phyloP scores from a whole-genome alignment of 2,113 vertebrate species.

The Sus scrofa region T2T-Sscrofa CM000818.6:74931001-74931500 shows the following conservation, averaged over 20 bases:
- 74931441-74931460: too few relatives aligned
- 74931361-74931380: too few relatives aligned
- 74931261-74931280: not conserved
- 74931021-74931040: not conserved
- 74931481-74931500: too few relatives aligned
- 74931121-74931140: not conserved
- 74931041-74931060: not conserved
- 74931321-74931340: too few relatives aligned
- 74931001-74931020: not conserved
- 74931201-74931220: not conserved
- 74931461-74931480: too few relatives aligned
- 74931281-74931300: too few relatives aligned
- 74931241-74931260: not conserved
- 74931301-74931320: too few relatives aligned
- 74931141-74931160: not conserved
- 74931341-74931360: too few relatives aligned
- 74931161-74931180: not conserved
- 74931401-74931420: too few relatives aligned
- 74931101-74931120: not conserved
- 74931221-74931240: conserved; percentile 27
- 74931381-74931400: too few relatives aligned
- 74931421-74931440: too few relatives aligned
- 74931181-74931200: conserved; percentile 21
- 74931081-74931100: not conserved
- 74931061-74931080: not conserved